phyloP scores from a whole-genome alignment of 1,140 invertebrate genomes.

The Cydia fagiglandana region DNA sequence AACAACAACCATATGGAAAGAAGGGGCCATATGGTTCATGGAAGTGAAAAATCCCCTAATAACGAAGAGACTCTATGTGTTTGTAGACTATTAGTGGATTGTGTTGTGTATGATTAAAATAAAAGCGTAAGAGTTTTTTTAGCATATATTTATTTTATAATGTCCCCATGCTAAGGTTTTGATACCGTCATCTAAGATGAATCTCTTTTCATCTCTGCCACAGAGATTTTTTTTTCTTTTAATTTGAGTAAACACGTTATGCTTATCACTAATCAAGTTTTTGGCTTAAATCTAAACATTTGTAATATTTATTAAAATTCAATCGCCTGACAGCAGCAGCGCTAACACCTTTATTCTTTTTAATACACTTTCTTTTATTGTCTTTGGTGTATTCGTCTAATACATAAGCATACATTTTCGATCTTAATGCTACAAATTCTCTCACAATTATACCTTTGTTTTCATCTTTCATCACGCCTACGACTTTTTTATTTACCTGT shows the following conservation, averaged over 20 bases:
- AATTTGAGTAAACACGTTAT: constrained; percentile 42
- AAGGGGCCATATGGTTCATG: too few relatives aligned
- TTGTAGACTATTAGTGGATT: too few relatives aligned
- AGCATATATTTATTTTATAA: constrained; percentile 29
- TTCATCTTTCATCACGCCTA: constrained; percentile 38
- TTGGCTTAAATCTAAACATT: neutral
- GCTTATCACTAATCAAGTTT: neutral
- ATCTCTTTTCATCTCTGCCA: constrained; percentile 38
- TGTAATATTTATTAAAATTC: neutral
- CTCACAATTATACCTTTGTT: constrained; percentile 33
- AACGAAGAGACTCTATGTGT: too few relatives aligned
- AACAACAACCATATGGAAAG: too few relatives aligned
- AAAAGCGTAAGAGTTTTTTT: too few relatives aligned
- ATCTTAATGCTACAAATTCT: constrained; percentile 39
- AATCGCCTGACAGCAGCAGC: constrained; percentile 37
- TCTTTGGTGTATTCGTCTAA: too few relatives aligned
- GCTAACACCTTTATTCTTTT: constrained; percentile 43
- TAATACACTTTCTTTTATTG: constrained; percentile 31
- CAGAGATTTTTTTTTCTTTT: constrained; percentile 43
- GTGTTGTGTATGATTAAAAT: too few relatives aligned
- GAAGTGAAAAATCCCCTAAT: too few relatives aligned
- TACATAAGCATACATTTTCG: constrained; percentile 37
- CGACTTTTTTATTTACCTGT: constrained; percentile 35
- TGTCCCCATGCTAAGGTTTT: constrained; percentile 42
- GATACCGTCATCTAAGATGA: constrained; percentile 33